Percentiles rank a stretch among this genome's conserved stretches.
Evolutionary conservation across 2,888 invertebrate species (phyloP).

Genomic region (Tinea pellionella): DNA sequence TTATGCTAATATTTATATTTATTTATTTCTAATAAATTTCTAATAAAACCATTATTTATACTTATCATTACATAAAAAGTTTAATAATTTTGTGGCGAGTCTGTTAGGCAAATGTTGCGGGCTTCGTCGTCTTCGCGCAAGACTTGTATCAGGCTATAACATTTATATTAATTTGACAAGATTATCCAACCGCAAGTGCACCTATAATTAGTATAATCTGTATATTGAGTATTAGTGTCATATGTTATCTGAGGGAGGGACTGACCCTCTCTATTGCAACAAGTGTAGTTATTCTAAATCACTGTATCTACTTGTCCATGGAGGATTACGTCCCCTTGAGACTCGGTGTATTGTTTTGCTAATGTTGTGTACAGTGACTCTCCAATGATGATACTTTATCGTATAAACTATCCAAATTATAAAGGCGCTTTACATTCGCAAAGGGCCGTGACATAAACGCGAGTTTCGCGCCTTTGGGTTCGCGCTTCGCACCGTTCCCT

Average conservation of each 20-base stretch:
- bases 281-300: constrained; percentile 63
- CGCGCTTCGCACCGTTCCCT: no score
- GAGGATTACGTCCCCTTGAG: constrained; percentile 50
- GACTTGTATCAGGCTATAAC: no score
- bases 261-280: constrained; percentile 31
- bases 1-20: background rate
- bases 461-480: no score
- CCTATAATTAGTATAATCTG: constrained; percentile 34
- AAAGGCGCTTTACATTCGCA: no score
- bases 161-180: constrained; percentile 13
- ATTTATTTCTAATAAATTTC: no score
- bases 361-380: constrained; percentile 20
- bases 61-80: no score
- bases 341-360: constrained; percentile 8
- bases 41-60: no score
- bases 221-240: constrained; percentile 45
- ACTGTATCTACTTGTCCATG: constrained; percentile 44
- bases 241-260: constrained; percentile 35
- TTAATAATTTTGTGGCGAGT: no score
- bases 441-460: no score
- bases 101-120: no score
- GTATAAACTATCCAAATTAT: no score
- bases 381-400: constrained; percentile 35
- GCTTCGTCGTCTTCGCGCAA: no score
- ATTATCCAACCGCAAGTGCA: constrained; percentile 15